phyloP scores from a whole-genome alignment of 2,797 vertebrate species.

The Benthosema pterotum region DNA sequence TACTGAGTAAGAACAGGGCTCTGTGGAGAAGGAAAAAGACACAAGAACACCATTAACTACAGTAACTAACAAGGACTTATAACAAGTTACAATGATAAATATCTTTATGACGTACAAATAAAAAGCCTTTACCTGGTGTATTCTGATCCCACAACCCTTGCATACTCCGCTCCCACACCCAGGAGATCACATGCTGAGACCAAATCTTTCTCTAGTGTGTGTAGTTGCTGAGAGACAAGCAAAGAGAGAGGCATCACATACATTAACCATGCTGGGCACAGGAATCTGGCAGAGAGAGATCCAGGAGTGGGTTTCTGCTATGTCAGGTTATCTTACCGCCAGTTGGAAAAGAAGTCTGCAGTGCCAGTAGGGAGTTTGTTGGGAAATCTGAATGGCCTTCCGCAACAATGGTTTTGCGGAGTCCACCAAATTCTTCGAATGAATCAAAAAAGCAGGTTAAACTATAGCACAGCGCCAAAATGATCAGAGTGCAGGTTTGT shows the following conservation, averaged over 20 bases:
- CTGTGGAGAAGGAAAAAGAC: conserved; percentile 64
- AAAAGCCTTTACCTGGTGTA: conserved; percentile 87
- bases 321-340: conserved; percentile 77
- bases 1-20: conserved; percentile 69
- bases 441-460: neutral
- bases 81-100: no score
- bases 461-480: no score
- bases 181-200: conserved; percentile 97
- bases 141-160: conserved; percentile 96
- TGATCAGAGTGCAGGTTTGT: no score
- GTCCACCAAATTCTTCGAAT: conserved; percentile 92
- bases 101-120: no score
- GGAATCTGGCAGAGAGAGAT: no score
- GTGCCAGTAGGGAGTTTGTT: conserved; percentile 99
- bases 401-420: conserved; percentile 95
- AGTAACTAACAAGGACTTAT: neutral
- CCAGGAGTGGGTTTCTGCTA: no score
- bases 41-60: neutral
- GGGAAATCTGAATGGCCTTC: conserved; percentile 98
- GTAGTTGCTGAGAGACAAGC: conserved; percentile 86
- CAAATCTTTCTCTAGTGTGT: conserved; percentile 97
- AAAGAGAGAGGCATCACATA: no score
- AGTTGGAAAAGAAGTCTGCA: conserved; percentile 97
- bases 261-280: no score
- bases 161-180: conserved; percentile 96